Evolutionary conservation across 1,140 invertebrate species (phyloP), one percentile per base, ranked within the genome.

Genomic region (Conus betulinus): DNA sequence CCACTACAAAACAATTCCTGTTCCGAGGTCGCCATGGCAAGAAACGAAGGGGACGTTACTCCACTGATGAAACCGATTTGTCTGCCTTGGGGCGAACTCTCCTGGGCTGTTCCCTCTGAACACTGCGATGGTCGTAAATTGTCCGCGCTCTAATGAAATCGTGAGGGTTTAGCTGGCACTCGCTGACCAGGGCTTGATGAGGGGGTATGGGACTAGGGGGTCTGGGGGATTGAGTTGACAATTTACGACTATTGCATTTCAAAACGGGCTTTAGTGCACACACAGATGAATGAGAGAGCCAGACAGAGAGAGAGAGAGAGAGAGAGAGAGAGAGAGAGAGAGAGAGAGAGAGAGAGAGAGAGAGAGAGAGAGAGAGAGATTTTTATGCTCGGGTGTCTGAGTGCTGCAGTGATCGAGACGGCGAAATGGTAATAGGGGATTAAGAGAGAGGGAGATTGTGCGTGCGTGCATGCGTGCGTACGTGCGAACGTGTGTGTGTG

Each of bases 61-160:
- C 79, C 53, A 25, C 79, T 78, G 76, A 81, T 81, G 79, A 81
- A 81, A 81, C 27, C 79, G 79, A 81, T 81, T 81, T 81, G 79
- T 81, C 79, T 81, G 79, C 79, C 79, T 53, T 81, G n/a, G 76
- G 76, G 27, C 57, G 25, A 39, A 78, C 39, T 53, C 51, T 81
- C 79, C 51, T 53, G 52, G 39, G 79, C 6, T 81, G 39, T 39
- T 81, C 53, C 51, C 51, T 8, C 79, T 81, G 39, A 53, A 81
- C 17, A 81, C 27, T 53, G 79, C 51, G 23, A 81, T 53, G 39
- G 79, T 81, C 79, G 76, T 78, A 81, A 81, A 81, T 81, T 81
- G 79, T 81, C 13, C 79, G n/a, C 76, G 76, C 51, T 81, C 79
- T 81, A 81, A 81, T 81, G 79, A 81, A 81, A 81, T 81, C 79